Evolutionary conservation across 2,888 invertebrate genomes (phyloP), one percentile per base, ranked within the genome.

Genomic region (Galeruca laticollis): DNA sequence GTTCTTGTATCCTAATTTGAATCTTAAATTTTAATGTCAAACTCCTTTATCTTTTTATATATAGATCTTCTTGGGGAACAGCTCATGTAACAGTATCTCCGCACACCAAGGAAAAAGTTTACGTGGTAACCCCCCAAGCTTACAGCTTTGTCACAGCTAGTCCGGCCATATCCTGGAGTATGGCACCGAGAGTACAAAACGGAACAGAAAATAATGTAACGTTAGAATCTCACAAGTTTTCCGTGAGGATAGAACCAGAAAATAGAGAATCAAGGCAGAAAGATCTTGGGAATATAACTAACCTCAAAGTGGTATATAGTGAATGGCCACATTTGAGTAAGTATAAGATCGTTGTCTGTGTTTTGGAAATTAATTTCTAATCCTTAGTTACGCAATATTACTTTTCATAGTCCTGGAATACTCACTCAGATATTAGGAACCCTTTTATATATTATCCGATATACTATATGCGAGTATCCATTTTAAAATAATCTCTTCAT

Each of bases 91-190:
- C 92, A 18, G 91, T 93, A 81, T 92, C 93, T 11, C 91, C 93
- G n/a, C 85, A 90, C 69, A 93, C 93, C 4, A 91, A 92, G 79
- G 94, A 95, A 85, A 93, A 92, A 81, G 89, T 94, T 0, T 94
- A 94, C 77, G 93, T 95, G 1, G 94, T 95, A 0, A 95, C 95
- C 3, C 94, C 95, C 0, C 91, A 92, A 79, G 89, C 92, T 18
- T 87, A 88, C 86, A 84, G 82, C 73, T 86, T 85, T 59, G 72
- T 67, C 31, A 80, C 78, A 26, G 78, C 77, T 49, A 80, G 79
- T 20, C 81, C 78, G 13, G 78, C 80, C 2, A 80, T 80, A 10
- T 80, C 80, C 40, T 82, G 80, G 80, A 82, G 82, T 74, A 78
- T 78, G 73, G 79, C 82, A 15, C 82, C 81, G 3, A 79, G 79